Percentiles rank a stretch among this genome's conserved stretches.
Conservation (phyloP, 2,888 invertebrate species). For the Noctua pronuba region DNA sequence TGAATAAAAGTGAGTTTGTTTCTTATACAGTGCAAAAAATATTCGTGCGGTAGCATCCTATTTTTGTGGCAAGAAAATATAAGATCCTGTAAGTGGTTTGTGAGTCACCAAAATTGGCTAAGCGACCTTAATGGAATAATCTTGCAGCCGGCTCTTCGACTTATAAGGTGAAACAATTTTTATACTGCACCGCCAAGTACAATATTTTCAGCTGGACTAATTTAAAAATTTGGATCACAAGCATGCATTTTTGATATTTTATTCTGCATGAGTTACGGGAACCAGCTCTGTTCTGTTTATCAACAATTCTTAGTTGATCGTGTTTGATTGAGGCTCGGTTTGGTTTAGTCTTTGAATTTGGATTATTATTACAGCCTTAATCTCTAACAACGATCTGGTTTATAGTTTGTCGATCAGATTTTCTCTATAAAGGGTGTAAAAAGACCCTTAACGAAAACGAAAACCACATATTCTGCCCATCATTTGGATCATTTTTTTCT, state of each 20-base stretch:
- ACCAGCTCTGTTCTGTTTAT: not conserved
- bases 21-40: not conserved
- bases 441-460: too few species aligned
- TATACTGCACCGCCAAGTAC: slow-evolving; percentile 1
- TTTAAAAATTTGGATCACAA: not conserved
- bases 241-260: not conserved
- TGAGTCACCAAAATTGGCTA: slow-evolving; percentile 50
- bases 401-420: not conserved
- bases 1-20: slow-evolving; percentile 7
- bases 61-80: slow-evolving; percentile 30
- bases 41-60: not conserved
- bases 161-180: slow-evolving; percentile 34
- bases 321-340: not conserved
- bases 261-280: not conserved
- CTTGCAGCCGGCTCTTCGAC: slow-evolving; percentile 35
- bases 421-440: too few species aligned
- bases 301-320: not conserved
- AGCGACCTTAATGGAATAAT: slow-evolving; percentile 55
- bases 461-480: too few species aligned
- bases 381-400: not conserved
- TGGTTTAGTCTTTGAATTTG: not conserved
- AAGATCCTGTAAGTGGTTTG: slow-evolving; percentile 32
- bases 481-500: too few species aligned
- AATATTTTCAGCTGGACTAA: slow-evolving; percentile 7
- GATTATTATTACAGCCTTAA: not conserved